phyloP scores from a whole-genome alignment of 2,797 vertebrate species.

The Pipistrellus pipistrellus region DNA sequence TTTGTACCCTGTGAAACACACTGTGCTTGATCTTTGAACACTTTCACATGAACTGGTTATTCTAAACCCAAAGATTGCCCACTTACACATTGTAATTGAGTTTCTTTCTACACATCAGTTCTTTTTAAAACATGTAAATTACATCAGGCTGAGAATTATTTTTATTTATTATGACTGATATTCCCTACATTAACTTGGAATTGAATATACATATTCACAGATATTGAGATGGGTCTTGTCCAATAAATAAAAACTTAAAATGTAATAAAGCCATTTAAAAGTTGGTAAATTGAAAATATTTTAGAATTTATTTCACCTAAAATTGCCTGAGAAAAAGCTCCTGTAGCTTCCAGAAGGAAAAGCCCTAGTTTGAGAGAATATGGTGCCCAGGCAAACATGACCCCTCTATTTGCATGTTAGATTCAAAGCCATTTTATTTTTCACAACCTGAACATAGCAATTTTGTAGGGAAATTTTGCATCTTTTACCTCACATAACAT shows the following conservation, averaged over 20 bases:
- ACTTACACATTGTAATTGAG: not conserved
- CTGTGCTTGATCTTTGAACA: not conserved
- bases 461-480: not conserved
- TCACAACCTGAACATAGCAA: not conserved
- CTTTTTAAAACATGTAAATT: slow-evolving; percentile 29
- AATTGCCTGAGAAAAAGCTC: not conserved
- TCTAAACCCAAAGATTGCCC: not conserved
- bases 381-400: not conserved
- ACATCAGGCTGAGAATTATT: not conserved
- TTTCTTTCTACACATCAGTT: not conserved
- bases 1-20: not conserved
- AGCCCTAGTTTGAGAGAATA: not conserved
- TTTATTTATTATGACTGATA: slow-evolving; percentile 52
- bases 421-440: slow-evolving; percentile 49
- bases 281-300: not conserved
- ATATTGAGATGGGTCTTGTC: not conserved
- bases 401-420: not conserved
- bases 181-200: slow-evolving; percentile 45
- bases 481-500: not conserved
- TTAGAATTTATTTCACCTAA: slow-evolving; percentile 31
- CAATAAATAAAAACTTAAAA: slow-evolving; percentile 10
- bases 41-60: not conserved
- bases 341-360: not conserved
- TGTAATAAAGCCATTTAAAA: not conserved
- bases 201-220: not conserved